These are phyloP conservation scores for Ivindomyrus marchei DNA, from an alignment of 2,113 vertebrate genomes.

Conservation along the genomic window DNA sequence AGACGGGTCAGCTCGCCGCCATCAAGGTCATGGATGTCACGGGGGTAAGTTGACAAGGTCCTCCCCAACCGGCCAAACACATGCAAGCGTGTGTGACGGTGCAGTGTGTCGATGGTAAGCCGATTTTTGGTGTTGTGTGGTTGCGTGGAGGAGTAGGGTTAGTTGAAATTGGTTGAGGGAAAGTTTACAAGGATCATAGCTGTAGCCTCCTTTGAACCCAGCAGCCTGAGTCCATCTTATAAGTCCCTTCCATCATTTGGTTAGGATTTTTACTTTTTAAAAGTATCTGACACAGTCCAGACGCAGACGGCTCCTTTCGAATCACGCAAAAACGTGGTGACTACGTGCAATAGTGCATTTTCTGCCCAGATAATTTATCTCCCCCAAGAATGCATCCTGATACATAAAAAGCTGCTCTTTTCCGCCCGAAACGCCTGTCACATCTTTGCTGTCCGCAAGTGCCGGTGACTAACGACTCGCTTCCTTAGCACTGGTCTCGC, in stretches of 20 bases:
- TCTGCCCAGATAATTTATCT: background rate
- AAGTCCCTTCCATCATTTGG: background rate
- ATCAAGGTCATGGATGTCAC: constrained; percentile 71
- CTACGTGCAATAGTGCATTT: background rate
- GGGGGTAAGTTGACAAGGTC: constrained; percentile 46
- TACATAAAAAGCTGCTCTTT: background rate
- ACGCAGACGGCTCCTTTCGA: background rate
- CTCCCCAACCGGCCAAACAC: background rate
- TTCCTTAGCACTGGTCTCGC: background rate
- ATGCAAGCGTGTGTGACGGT: background rate
- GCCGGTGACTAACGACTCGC: background rate
- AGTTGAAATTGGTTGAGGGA: background rate
- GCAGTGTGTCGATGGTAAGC: background rate
- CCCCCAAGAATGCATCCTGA: background rate
- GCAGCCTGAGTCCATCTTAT: background rate
- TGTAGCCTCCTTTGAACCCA: background rate
- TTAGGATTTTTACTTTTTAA: background rate
- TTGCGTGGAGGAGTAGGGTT: background rate
- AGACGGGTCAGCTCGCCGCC: constrained; percentile 62
- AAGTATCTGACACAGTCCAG: background rate
- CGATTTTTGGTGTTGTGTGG: background rate
- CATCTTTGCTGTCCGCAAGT: background rate
- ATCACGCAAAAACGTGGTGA: background rate
- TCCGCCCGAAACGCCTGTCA: background rate
- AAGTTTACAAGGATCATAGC: background rate